A percentile compares a stretch with the other conserved stretches of the same genome.
Evolutionary conservation across 2,888 invertebrate species (phyloP).

Genomic region (Carabus problematicus): DNA sequence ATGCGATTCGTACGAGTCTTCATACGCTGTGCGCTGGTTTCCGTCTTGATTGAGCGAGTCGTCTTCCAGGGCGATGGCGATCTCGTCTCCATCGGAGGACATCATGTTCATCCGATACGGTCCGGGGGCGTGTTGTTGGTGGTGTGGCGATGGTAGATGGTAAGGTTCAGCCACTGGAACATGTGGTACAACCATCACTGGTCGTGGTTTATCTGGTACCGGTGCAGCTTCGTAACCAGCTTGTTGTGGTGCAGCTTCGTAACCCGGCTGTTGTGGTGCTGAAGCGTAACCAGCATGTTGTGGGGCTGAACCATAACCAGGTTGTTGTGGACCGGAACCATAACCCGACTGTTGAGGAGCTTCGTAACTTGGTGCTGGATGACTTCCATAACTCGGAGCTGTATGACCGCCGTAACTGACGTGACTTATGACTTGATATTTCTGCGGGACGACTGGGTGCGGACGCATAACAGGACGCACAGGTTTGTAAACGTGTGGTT

Average conservation of each 20-base stretch:
- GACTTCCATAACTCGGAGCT: slow-evolving; percentile 22
- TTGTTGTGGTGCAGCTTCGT: not conserved
- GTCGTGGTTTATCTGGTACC: not conserved
- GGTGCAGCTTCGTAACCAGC: not conserved
- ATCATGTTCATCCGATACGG: not conserved
- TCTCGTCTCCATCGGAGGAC: slow-evolving; percentile 1
- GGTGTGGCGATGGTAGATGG: slow-evolving; percentile 14
- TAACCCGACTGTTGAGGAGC: not conserved
- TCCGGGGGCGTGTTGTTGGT: not conserved
- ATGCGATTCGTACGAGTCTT: not conserved
- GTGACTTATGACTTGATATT: too few relatives aligned
- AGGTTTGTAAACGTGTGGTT: not conserved
- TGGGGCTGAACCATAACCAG: not conserved
- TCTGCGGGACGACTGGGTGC: too few relatives aligned
- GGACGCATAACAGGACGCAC: too few relatives aligned
- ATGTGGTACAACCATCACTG: slow-evolving; percentile 34
- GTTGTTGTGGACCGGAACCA: slow-evolving; percentile 1
- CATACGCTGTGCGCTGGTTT: slow-evolving; percentile 10
- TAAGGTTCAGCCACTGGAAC: slow-evolving; percentile 36
- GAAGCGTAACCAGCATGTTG: not conserved
- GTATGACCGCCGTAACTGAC: not conserved
- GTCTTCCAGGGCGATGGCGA: not conserved
- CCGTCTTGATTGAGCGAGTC: not conserved
- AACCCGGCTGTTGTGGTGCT: not conserved
- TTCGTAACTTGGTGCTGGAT: slow-evolving; percentile 11